Conservation (phyloP, 2,888 invertebrate genomes). For the Acleris cristana region DNA sequence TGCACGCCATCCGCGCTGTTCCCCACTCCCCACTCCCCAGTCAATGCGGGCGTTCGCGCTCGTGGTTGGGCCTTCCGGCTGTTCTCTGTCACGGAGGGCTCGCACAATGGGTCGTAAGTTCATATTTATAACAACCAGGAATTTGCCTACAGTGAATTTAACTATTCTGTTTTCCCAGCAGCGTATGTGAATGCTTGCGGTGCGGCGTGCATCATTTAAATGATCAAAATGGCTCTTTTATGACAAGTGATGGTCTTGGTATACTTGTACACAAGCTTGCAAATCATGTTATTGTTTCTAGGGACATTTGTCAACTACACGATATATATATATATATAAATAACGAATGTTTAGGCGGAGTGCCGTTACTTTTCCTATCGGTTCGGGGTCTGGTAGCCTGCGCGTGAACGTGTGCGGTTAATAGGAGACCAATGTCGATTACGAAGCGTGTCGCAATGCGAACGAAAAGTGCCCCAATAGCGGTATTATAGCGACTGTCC, state of each 20-base stretch:
- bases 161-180: slow-evolving; percentile 65
- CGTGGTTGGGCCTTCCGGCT: slow-evolving; percentile 42
- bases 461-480: slow-evolving; percentile 5
- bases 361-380: not conserved
- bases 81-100: slow-evolving; percentile 56
- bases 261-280: slow-evolving; percentile 17
- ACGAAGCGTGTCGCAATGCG: slow-evolving; percentile 19
- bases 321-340: not conserved
- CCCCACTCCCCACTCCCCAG: slow-evolving; percentile 19
- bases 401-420: not conserved
- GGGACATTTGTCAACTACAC: slow-evolving; percentile 2
- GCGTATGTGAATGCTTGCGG: slow-evolving; percentile 28
- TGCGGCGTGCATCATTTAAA: slow-evolving; percentile 18
- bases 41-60: slow-evolving; percentile 41
- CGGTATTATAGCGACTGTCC: slow-evolving; percentile 15
- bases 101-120: slow-evolving; percentile 73
- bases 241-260: slow-evolving; percentile 23
- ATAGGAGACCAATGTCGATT: slow-evolving; percentile 28
- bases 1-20: slow-evolving; percentile 23
- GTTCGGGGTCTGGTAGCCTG: not conserved
- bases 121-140: slow-evolving; percentile 50
- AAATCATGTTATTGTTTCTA: slow-evolving; percentile 25
- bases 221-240: slow-evolving; percentile 26
- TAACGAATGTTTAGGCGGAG: not conserved
- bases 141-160: slow-evolving; percentile 67